Evolutionary conservation across 1,140 invertebrate species (phyloP).

Genomic region (Galendromus occidentalis): DNA sequence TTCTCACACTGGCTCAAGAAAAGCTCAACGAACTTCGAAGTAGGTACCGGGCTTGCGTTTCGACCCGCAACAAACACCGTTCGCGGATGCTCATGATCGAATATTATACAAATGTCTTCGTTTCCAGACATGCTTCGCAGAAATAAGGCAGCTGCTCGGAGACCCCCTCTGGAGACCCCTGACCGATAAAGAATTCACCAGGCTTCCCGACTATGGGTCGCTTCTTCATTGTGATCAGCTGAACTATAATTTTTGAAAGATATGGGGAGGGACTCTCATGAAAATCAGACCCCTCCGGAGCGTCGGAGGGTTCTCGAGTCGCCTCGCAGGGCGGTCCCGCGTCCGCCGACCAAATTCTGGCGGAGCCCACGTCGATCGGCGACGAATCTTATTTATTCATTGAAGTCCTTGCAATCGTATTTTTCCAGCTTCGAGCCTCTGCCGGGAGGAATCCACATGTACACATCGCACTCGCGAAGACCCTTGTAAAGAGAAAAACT

Average conservation of each 20-base stretch:
- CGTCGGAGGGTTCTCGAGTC: too few relatives aligned
- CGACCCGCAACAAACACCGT: too few relatives aligned
- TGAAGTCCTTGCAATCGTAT: not conserved
- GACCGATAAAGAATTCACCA: not conserved
- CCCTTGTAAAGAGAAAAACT: not conserved
- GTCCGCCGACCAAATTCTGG: too few relatives aligned
- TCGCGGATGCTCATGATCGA: too few relatives aligned
- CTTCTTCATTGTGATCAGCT: not conserved
- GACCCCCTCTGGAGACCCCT: slow-evolving; percentile 2
- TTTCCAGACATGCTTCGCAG: not conserved
- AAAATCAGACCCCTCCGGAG: too few relatives aligned
- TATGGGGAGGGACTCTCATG: not conserved
- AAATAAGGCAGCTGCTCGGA: not conserved
- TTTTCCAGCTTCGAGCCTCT: not conserved
- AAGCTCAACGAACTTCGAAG: slow-evolving; percentile 38
- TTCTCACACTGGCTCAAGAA: slow-evolving; percentile 42
- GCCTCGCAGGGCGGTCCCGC: too few relatives aligned
- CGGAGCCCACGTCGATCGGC: too few relatives aligned
- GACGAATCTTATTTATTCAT: too few relatives aligned
- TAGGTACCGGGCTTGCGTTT: not conserved
- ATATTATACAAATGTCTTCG: not conserved
- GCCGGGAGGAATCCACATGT: not conserved
- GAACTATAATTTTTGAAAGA: not conserved
- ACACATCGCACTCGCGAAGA: not conserved
- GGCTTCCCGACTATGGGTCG: not conserved